These are phyloP conservation scores for Semotilus atromaculatus DNA, from an alignment of 2,797 vertebrate species.

Conservation along the genomic window DNA sequence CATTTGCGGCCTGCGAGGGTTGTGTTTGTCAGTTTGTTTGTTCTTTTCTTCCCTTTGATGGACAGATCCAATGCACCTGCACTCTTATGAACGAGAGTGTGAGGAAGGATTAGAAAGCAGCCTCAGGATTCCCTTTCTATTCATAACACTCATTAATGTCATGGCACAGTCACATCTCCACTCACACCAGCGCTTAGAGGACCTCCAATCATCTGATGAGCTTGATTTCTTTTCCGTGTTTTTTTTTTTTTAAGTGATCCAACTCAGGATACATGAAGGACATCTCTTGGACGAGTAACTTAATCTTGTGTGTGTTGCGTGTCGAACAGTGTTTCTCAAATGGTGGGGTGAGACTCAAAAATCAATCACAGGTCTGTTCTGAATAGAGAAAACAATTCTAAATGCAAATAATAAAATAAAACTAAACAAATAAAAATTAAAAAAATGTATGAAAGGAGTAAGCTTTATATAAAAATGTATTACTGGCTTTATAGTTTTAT, in stretches of 20 bases:
- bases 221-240: not conserved
- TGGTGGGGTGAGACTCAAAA: not conserved
- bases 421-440: not conserved
- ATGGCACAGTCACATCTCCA: conserved; percentile 52
- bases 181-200: conserved; percentile 15
- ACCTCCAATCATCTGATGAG: conserved; percentile 21
- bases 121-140: conserved; percentile 59
- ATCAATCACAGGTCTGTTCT: not conserved
- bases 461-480: not conserved
- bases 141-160: conserved; percentile 63
- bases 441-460: not conserved
- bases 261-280: conserved; percentile 5
- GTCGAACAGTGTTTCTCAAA: not conserved
- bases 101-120: conserved; percentile 59
- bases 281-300: conserved; percentile 1
- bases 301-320: not conserved
- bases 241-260: not conserved
- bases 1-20: conserved; percentile 52
- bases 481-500: not conserved
- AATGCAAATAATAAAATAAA: not conserved
- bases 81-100: conserved; percentile 50
- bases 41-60: conserved; percentile 54
- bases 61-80: conserved; percentile 59
- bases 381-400: not conserved
- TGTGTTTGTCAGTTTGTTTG: conserved; percentile 60